Base-by-base conservation (phyloP, 2,888 invertebrate genomes). In the Gastrophysa polygoni region DNA sequence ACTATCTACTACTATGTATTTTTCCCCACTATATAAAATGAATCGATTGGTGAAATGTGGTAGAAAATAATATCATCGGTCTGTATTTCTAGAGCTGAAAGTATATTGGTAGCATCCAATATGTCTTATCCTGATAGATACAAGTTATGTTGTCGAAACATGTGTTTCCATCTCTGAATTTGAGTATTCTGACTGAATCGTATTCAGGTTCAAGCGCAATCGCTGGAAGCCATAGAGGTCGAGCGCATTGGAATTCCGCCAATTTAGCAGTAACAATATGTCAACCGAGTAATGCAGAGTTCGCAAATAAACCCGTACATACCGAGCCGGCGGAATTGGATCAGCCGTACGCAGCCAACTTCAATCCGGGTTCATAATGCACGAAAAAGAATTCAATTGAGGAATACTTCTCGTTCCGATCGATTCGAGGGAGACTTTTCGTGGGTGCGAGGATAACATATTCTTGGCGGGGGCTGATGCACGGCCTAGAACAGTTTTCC, bases 401-500 rank as follows among this genome's bases (percentile, higher is more conserved):
- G 18, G 16, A 44, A 44, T 44, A 14, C 16, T 17, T 44, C 10
- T 2, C 44, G 11, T 7, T 7, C 18, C 44, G 18, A 44, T 44
- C 18, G 16, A 18, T 44, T 16, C 44, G 16, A 44, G 44, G 18
- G 16, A 17, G 2, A n/a, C 16, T 16, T 16, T 43, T 11, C 10
- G 16, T 44, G 18, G 16, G 7, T 4, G 21, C 20, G 1, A 21
- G 21, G 16, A 52, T 20, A 59, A 62, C 57, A 62, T 57, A 58
- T 32, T 59, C 29, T 28, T 28, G 8, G 28, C 28, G 28, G 28
- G 11, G 28, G 55, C n/a, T 51, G 55, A 58, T 59, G 59, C 59
- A 63, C 59, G 63, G 63, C 48, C 58, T 8, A 50, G 29, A 57
- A 55, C 54, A 49, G 59, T 59, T 58, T 54, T 55, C 63, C 63